Base-by-base conservation (phyloP, 2,888 invertebrate genomes). In the Acrobeloides nanus region DNA sequence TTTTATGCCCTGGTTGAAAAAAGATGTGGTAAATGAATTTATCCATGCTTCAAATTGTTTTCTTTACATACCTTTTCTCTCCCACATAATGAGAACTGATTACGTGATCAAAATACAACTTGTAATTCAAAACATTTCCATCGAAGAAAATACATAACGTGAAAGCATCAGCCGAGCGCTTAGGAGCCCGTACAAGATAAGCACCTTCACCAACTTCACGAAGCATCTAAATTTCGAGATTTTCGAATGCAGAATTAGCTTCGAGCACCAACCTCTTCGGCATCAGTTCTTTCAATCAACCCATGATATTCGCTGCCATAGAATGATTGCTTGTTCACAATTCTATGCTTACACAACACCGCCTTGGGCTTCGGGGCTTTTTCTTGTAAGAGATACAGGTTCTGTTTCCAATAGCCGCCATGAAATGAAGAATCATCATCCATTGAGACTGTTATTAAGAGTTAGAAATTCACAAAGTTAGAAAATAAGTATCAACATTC, bases 161-260 rank as follows among this genome's bases (percentile, higher is more conserved):
- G 73, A 83, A 85, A 66, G 86, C 86, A 62, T 84, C 84, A 34
- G 80, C 79, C 53, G 83, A 82, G 24, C 81, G 78, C 31, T 82
- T 82, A 71, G 88, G 87, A 74, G 84, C 84, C 50, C 90, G 79
- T 37, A 90, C 84, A 57, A 90, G 78, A 78, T 85, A 90, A 37
- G 85, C 83, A 12, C 90, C 89, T 74, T 89, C 86, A 25, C 76
- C 76, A 26, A 71, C 73, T 32, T 64, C 64, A 25, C 64, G 58
- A 41, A 90, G 77, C 40, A 87, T 74, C 55, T 81, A 76, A 45
- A 56, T 29, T 4, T 3, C 18, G 12, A 7, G 23, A 24, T 42
- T 20, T 49, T 5, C 3, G 20, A 53, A 12, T 38, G 24, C 12
- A 21, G 7, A 12, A 26, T 18, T 48, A 39, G 18, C 8, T 20